These are phyloP conservation scores for Stegodyphus dumicola DNA, from an alignment of 1,140 invertebrate genomes.

Conservation along the genomic window DNA sequence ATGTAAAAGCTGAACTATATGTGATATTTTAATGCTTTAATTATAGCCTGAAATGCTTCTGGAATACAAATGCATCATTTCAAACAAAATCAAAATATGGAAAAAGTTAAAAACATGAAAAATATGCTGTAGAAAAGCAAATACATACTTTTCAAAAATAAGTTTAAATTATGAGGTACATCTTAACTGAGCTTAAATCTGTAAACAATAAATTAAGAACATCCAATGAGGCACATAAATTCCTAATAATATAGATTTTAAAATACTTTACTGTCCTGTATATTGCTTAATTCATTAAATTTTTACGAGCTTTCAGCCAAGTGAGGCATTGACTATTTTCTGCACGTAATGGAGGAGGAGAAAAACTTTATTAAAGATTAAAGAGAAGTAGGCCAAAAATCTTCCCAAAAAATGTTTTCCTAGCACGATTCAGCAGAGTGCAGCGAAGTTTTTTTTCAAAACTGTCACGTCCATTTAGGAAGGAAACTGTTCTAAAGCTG, in stretches of 20 bases:
- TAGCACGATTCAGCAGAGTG: conserved; percentile 24
- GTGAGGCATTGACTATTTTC: conserved; percentile 20
- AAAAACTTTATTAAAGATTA: conserved; percentile 44
- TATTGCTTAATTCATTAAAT: conserved; percentile 8
- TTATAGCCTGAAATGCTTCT: no score
- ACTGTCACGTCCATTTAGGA: conserved; percentile 37
- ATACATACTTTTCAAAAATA: neutral
- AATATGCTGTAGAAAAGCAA: neutral
- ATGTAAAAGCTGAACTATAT: no score
- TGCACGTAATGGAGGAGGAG: conserved; percentile 20
- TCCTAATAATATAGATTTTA: neutral
- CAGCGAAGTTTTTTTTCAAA: conserved; percentile 10
- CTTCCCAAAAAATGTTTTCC: conserved; percentile 22
- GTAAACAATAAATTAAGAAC: neutral
- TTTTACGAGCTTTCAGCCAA: conserved; percentile 4
- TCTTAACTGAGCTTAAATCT: neutral
- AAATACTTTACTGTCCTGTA: neutral
- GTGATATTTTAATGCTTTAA: no score
- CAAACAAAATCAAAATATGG: no score
- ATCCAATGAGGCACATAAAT: neutral
- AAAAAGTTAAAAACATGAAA: no score
- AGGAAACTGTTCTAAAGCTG: neutral
- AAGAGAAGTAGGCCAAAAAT: neutral
- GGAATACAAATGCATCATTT: no score
- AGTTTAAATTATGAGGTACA: neutral